Conservation (phyloP, 2,888 invertebrate genomes). For the Calameuta idolon region DNA sequence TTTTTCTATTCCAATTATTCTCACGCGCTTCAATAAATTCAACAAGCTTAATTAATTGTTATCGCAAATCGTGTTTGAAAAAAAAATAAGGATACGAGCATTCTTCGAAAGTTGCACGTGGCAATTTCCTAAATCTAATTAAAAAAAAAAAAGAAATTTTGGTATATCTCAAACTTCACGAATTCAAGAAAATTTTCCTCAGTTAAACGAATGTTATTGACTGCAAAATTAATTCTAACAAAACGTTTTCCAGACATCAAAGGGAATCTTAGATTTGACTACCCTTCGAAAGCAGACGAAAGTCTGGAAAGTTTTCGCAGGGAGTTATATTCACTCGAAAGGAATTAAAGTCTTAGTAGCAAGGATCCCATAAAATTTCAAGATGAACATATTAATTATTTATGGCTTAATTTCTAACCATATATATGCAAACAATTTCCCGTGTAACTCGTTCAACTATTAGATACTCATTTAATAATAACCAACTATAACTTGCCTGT, state of each 20-base stretch:
- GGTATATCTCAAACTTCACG: neutral
- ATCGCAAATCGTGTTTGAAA: neutral
- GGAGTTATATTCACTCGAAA: neutral
- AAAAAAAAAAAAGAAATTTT: no score
- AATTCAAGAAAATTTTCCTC: neutral
- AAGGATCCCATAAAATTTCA: neutral
- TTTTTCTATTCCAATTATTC: neutral
- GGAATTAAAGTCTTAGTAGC: neutral
- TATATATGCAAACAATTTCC: no score
- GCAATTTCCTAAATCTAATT: neutral
- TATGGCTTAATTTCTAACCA: neutral
- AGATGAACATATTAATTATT: neutral
- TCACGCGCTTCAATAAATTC: neutral
- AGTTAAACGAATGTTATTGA: neutral
- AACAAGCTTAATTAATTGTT: neutral
- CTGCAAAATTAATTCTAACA: neutral
- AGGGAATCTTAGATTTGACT: neutral
- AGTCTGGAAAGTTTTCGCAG: neutral
- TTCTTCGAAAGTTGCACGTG: neutral
- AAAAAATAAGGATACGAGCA: neutral
- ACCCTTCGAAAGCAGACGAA: neutral
- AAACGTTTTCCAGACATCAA: neutral
- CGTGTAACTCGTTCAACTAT: no score
- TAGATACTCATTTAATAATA: no score
- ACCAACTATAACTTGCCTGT: no score